Conservation (phyloP, 2,888 invertebrate species). For the Automeris io region DNA sequence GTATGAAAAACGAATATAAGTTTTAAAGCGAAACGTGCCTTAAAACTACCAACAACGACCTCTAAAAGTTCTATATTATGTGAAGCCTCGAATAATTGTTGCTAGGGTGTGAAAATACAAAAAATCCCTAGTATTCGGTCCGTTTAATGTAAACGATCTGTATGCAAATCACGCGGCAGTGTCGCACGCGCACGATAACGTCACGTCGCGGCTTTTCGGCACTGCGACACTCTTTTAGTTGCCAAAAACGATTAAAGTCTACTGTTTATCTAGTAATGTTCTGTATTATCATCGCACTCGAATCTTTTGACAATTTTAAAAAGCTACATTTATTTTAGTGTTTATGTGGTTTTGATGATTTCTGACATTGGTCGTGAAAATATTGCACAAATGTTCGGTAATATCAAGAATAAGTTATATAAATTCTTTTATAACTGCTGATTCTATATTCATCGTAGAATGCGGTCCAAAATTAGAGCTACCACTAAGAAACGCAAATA, state of each 20-base stretch:
- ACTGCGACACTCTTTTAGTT: not conserved
- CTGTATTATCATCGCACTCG: slow-evolving; percentile 9
- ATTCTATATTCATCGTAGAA: too few species aligned
- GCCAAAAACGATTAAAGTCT: not conserved
- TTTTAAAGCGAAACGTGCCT: too few species aligned
- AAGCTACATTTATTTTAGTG: not conserved
- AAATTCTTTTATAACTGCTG: too few species aligned
- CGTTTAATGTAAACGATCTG: slow-evolving; percentile 49
- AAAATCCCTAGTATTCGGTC: slow-evolving; percentile 26
- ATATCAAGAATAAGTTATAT: too few species aligned
- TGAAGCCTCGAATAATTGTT: slow-evolving; percentile 20
- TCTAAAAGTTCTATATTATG: not conserved
- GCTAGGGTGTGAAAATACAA: slow-evolving; percentile 26
- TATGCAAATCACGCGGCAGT: slow-evolving; percentile 50
- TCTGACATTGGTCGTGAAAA: too few species aligned
- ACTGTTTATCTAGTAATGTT: slow-evolving; percentile 15
- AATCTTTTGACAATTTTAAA: not conserved
- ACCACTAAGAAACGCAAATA: too few species aligned
- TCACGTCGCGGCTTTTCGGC: slow-evolving; percentile 15
- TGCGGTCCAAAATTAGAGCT: too few species aligned
- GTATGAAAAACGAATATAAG: too few species aligned
- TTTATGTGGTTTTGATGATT: not conserved
- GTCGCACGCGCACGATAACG: slow-evolving; percentile 43
- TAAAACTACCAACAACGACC: not conserved
- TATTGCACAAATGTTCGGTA: too few species aligned